Percentiles rank a stretch among this genome's conserved stretches.
phyloP scores from a whole-genome alignment of 2,113 vertebrate species.

The Myotis brandtii region DNA sequence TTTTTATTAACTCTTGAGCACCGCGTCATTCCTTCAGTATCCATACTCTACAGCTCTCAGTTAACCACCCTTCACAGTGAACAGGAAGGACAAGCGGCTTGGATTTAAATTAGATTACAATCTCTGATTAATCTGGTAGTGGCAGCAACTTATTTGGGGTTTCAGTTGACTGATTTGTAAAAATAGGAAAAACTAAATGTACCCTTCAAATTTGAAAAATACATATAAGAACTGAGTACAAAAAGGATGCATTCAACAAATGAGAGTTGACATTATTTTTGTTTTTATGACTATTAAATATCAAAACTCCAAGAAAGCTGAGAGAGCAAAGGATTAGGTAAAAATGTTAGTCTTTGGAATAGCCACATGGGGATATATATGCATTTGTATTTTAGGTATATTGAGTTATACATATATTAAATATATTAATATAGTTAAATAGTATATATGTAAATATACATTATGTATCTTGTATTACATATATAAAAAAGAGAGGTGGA shows the following conservation, averaged over 20 bases:
- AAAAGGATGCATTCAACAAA: background rate
- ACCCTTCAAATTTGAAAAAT: background rate
- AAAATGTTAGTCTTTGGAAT: background rate
- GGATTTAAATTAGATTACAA: background rate
- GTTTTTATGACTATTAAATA: background rate
- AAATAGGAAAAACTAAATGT: background rate
- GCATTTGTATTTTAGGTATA: background rate
- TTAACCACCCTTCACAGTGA: background rate
- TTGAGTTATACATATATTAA: background rate
- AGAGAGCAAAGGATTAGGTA: background rate
- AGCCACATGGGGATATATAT: background rate
- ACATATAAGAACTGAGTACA: background rate
- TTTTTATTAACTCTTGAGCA: background rate
- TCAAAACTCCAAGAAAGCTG: background rate
- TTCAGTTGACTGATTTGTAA: constrained; percentile 8
- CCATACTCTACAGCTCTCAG: background rate
- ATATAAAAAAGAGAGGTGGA: background rate
- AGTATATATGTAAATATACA: background rate
- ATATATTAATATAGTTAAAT: background rate
- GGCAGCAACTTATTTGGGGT: background rate
- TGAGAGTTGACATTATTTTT: constrained; percentile 12
- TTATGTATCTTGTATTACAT: background rate
- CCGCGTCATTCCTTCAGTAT: background rate
- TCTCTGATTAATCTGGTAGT: background rate
- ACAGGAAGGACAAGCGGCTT: background rate